Percentiles rank a stretch among this genome's conserved stretches.
Evolutionary conservation across 2,113 vertebrate species (phyloP).

Genomic region (Pristiophorus japonicus): DNA sequence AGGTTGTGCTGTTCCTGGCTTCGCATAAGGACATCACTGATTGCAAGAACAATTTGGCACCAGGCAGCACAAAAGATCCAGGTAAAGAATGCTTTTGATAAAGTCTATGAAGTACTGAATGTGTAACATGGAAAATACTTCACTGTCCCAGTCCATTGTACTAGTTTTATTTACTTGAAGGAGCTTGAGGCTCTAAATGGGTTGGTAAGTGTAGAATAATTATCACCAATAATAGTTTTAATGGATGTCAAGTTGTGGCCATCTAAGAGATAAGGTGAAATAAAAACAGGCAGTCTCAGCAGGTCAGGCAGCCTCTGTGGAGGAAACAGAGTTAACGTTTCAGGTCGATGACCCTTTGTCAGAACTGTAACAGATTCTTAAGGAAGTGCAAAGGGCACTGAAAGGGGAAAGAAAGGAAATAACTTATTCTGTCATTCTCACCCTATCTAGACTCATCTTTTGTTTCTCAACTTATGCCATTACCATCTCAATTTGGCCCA

Average conservation of each 20-base stretch:
- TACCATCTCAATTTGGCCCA: too few species aligned
- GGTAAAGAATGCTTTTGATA: conserved; percentile 25
- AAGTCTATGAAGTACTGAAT: background rate
- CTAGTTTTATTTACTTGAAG: background rate
- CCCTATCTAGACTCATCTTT: too few species aligned
- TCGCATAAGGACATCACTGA: conserved; percentile 44
- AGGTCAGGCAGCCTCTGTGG: too few species aligned
- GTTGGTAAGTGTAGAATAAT: background rate
- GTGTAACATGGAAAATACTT: background rate
- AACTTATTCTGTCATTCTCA: too few species aligned
- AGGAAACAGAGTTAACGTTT: too few species aligned
- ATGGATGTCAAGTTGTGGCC: background rate
- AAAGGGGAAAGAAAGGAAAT: too few species aligned
- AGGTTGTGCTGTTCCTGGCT: conserved; percentile 44
- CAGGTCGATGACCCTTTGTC: too few species aligned
- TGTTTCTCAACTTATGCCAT: too few species aligned
- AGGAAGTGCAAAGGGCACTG: too few species aligned
- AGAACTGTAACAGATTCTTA: too few species aligned
- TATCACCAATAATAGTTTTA: background rate
- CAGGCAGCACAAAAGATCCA: conserved; percentile 24
- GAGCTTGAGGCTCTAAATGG: background rate
- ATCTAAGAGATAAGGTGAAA: too few species aligned
- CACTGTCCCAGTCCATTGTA: background rate
- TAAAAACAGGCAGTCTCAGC: too few species aligned
- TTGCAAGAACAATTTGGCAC: conserved; percentile 38